These are phyloP conservation scores for Drosophila nannoptera DNA, from an alignment of 1,140 invertebrate species.

Conservation along the genomic window DNA sequence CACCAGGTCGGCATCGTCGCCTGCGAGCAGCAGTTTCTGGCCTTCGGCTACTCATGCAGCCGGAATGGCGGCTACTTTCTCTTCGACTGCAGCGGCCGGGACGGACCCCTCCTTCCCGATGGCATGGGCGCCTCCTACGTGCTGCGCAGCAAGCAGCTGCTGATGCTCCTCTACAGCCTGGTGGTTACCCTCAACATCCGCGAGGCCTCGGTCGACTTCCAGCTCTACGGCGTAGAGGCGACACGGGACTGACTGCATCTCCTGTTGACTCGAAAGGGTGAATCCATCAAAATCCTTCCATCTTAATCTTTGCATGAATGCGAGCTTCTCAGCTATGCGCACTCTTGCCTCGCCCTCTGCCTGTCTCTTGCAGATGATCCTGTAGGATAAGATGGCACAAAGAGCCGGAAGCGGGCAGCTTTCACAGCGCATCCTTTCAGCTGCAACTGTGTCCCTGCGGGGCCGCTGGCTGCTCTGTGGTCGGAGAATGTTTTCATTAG, in stretches of 20 bases:
- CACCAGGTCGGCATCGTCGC: slow-evolving; percentile 79
- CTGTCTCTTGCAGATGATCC: too few relatives aligned
- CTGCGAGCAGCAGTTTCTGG: slow-evolving; percentile 79
- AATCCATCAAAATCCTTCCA: too few relatives aligned
- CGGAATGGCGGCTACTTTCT: slow-evolving; percentile 81
- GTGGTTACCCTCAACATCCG: slow-evolving; percentile 79
- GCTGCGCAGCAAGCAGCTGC: slow-evolving; percentile 80
- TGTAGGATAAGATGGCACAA: too few relatives aligned
- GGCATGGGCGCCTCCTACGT: slow-evolving; percentile 80
- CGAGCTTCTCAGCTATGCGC: too few relatives aligned
- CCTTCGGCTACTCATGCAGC: slow-evolving; percentile 80
- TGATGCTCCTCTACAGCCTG: slow-evolving; percentile 81
- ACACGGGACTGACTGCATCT: too few relatives aligned
- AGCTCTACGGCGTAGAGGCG: slow-evolving; percentile 36
- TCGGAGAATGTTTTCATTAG: slow-evolving; percentile 8
- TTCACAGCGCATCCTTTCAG: too few relatives aligned
- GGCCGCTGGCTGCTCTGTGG: too few relatives aligned
- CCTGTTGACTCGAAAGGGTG: too few relatives aligned
- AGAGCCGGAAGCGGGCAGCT: too few relatives aligned
- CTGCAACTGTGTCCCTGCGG: slow-evolving; percentile 2
- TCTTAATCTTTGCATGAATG: too few relatives aligned
- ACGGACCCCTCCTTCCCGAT: slow-evolving; percentile 80
- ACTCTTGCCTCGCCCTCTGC: too few relatives aligned
- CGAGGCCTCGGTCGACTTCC: slow-evolving; percentile 23
- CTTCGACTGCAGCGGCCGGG: slow-evolving; percentile 81